Conservation (phyloP, 2,797 vertebrate species). For the Syndactyla subalaris region DNA sequence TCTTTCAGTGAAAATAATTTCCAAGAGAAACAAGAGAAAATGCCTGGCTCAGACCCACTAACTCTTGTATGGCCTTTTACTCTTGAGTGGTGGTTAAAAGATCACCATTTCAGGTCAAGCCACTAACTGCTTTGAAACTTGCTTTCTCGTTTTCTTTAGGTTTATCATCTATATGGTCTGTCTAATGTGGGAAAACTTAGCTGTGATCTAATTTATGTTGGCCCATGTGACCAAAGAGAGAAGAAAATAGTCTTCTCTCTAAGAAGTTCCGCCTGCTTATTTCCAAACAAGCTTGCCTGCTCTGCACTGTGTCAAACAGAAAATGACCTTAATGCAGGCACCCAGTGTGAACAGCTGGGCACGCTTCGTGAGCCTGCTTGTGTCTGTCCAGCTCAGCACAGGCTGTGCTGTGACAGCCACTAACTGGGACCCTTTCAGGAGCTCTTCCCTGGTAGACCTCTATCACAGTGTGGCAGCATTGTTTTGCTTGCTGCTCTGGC, state of each 20-base stretch:
- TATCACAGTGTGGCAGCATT: neutral
- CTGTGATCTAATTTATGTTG: conserved; percentile 41
- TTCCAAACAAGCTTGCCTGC: neutral
- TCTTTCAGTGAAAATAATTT: conserved; percentile 25
- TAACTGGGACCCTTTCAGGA: neutral
- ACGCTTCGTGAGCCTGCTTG: neutral
- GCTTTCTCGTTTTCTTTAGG: neutral
- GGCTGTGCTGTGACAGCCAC: neutral
- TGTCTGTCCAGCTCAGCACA: neutral
- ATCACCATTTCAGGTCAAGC: conserved; percentile 45
- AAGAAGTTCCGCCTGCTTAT: conserved; percentile 34
- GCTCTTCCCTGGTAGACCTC: neutral
- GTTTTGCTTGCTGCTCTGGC: neutral
- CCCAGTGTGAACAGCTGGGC: neutral
- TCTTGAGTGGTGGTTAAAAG: conserved; percentile 41
- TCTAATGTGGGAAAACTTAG: conserved; percentile 48
- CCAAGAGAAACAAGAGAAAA: conserved; percentile 55
- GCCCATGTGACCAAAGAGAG: neutral
- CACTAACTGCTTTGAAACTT: conserved; percentile 38
- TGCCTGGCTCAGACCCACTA: conserved; percentile 26
- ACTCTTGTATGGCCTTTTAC: conserved; percentile 20
- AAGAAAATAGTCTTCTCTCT: neutral
- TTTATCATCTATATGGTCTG: conserved; percentile 37
- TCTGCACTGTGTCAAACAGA: neutral
- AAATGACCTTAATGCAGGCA: neutral